A percentile compares a stretch with the other conserved stretches of the same genome.
These are phyloP conservation scores for Lucilia cuprina DNA, from an alignment of 1,140 invertebrate genomes.

Conservation along the genomic window DNA sequence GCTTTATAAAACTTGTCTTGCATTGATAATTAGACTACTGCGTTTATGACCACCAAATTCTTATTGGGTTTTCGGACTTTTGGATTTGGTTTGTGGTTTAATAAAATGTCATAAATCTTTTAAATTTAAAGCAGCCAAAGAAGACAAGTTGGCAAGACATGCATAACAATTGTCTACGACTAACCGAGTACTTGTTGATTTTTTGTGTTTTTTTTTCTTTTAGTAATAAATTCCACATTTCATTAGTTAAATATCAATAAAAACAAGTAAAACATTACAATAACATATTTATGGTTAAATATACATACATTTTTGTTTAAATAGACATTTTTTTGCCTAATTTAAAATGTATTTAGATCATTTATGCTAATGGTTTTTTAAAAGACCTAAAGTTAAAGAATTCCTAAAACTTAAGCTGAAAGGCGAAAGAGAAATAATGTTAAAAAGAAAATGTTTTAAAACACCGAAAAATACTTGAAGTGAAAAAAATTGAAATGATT, in stretches of 20 bases:
- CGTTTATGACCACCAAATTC: background rate
- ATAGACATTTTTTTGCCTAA: background rate
- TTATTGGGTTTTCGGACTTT: background rate
- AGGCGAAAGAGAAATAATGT: background rate
- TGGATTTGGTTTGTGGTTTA: background rate
- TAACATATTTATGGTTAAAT: too few species aligned
- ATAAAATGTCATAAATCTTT: background rate
- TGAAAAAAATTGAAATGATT: background rate
- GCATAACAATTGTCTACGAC: background rate
- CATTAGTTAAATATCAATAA: background rate
- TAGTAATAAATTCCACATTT: background rate
- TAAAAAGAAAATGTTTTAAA: background rate
- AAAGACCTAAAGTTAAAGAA: background rate
- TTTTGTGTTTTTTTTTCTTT: too few species aligned
- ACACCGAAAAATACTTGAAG: background rate
- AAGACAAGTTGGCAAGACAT: background rate
- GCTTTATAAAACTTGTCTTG: background rate
- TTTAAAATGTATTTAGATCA: conserved; percentile 15
- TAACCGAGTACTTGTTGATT: background rate
- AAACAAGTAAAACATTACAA: background rate
- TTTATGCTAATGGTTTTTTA: background rate
- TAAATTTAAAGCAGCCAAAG: background rate
- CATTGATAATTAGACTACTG: background rate
- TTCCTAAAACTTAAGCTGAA: background rate
- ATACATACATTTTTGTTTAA: background rate